These are phyloP conservation scores for Orchesella cincta DNA, from an alignment of 1,140 invertebrate species.

Conservation along the genomic window DNA sequence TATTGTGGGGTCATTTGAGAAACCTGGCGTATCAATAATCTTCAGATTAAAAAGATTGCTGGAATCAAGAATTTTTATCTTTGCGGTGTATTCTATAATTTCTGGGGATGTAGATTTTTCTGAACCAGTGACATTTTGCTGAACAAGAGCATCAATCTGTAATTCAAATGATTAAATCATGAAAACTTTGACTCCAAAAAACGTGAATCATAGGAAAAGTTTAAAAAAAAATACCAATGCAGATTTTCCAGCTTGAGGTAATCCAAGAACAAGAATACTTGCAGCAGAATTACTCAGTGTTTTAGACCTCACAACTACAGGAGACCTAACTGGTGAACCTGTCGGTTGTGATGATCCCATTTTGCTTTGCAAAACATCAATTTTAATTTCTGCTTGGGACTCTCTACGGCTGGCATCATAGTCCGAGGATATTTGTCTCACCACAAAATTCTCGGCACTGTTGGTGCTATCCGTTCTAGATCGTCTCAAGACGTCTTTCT, in stretches of 20 bases:
- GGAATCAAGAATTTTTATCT: conserved; percentile 30
- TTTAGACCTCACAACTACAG: neutral
- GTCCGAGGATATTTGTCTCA: neutral
- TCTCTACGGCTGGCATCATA: neutral
- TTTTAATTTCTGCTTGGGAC: conserved; percentile 11
- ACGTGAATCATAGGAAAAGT: conserved; percentile 3
- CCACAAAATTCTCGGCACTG: conserved; percentile 16
- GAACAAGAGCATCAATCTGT: conserved; percentile 15
- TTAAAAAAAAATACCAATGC: conserved; percentile 16
- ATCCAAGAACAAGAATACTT: conserved; percentile 34
- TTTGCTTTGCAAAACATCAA: neutral
- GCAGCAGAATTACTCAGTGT: conserved; percentile 2
- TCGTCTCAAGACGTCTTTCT: neutral
- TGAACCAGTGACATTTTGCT: neutral
- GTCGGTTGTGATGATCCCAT: neutral
- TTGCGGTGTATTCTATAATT: conserved; percentile 33
- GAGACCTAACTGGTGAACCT: neutral
- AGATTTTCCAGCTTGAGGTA: conserved; percentile 36
- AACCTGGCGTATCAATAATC: conserved; percentile 37
- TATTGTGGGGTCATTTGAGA: conserved; percentile 12
- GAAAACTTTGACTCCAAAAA: neutral
- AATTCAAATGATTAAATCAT: neutral
- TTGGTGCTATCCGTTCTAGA: conserved; percentile 16
- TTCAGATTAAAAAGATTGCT: conserved; percentile 19
- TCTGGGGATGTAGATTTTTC: neutral